These are phyloP conservation scores for Lithobates sylvaticus DNA, from an alignment of 2,797 vertebrate genomes.

Conservation along the genomic window DNA sequence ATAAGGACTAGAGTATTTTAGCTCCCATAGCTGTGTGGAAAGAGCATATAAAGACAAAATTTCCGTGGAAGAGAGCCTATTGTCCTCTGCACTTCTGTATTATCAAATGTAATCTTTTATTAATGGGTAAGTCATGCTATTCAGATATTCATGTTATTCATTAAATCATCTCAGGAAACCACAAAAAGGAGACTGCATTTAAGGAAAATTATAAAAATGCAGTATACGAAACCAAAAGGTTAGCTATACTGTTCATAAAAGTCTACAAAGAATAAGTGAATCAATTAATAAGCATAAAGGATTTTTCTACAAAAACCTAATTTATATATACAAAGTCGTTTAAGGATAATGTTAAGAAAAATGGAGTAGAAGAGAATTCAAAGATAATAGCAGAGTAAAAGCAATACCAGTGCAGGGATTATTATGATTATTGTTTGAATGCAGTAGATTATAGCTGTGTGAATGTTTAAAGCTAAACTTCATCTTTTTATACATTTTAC, in stretches of 20 bases:
- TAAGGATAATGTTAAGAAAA: neutral
- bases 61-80: constrained; percentile 42
- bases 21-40: constrained; percentile 26
- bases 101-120: constrained; percentile 61
- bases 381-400: too few relatives aligned
- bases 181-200: constrained; percentile 53
- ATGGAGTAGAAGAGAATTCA: neutral
- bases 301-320: neutral
- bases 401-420: too few relatives aligned
- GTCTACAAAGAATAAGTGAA: constrained; percentile 20
- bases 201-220: constrained; percentile 56
- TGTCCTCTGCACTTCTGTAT: constrained; percentile 45
- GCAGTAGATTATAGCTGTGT: too few relatives aligned
- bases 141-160: constrained; percentile 62
- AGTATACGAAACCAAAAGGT: constrained; percentile 38
- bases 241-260: constrained; percentile 43
- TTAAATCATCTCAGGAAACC: constrained; percentile 53
- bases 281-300: constrained; percentile 19
- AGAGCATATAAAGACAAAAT: constrained; percentile 23
- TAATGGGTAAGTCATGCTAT: constrained; percentile 53
- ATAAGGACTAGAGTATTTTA: constrained; percentile 36
- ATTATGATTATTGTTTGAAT: too few relatives aligned
- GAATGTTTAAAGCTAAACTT: too few relatives aligned
- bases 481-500: too few relatives aligned
- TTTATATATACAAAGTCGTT: neutral